Evolutionary conservation across 2,888 invertebrate species (phyloP).

Genomic region (Drosophila pegasa): DNA sequence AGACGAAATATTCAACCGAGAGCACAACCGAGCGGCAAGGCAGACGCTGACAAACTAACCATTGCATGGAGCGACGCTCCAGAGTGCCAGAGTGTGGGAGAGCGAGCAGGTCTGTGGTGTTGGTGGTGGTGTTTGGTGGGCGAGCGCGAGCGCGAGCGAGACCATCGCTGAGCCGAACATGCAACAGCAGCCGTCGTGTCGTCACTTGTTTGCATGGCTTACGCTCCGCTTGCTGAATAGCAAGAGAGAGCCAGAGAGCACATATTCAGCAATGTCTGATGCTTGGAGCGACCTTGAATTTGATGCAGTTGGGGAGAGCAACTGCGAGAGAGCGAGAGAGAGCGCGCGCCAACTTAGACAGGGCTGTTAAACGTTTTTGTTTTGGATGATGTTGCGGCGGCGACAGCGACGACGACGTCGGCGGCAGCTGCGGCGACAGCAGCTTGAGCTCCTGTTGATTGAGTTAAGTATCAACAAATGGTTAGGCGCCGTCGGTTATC

Average conservation of each 20-base stretch:
- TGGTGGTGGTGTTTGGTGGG: constrained; percentile 26
- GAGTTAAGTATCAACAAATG: constrained; percentile 65
- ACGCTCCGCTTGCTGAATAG: constrained; percentile 53
- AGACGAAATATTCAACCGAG: constrained; percentile 49
- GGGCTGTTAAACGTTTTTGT: constrained; percentile 62
- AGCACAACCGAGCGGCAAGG: constrained; percentile 69
- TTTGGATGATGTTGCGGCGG: constrained; percentile 45
- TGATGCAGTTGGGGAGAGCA: constrained; percentile 37
- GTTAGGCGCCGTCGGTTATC: constrained; percentile 29
- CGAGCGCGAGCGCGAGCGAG: constrained; percentile 20
- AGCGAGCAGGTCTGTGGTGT: constrained; percentile 31
- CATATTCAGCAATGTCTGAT: constrained; percentile 56
- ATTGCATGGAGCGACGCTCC: constrained; percentile 24
- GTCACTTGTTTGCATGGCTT: constrained; percentile 57
- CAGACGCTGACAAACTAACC: constrained; percentile 70
- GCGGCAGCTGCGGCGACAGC: constrained; percentile 10
- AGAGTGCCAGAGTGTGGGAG: constrained; percentile 23
- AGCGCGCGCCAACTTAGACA: constrained; percentile 34
- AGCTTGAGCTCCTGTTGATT: constrained; percentile 68
- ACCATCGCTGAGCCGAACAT: constrained; percentile 20
- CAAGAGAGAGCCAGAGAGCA: too few relatives aligned
- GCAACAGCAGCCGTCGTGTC: constrained; percentile 38
- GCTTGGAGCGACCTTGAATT: constrained; percentile 71
- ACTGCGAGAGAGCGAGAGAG: too few relatives aligned
- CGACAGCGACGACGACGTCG: constrained; percentile 8